phyloP scores from a whole-genome alignment of 2,888 invertebrate species.

The Gerris lacustris region DNA sequence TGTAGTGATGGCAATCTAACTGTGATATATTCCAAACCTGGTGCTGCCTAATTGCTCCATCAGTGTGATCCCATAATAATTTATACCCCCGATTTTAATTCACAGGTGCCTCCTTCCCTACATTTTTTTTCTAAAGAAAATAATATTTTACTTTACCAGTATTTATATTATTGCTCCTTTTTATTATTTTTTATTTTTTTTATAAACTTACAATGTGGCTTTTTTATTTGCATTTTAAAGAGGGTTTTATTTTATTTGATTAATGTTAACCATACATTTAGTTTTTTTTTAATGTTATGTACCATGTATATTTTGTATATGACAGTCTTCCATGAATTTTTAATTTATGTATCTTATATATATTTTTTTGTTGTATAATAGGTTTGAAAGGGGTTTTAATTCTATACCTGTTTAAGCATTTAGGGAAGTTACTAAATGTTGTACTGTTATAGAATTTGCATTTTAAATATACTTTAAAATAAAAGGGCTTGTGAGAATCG shows the following conservation, averaged over 20 bases:
- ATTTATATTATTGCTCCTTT: not conserved
- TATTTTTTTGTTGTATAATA: not conserved
- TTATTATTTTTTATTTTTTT: not conserved
- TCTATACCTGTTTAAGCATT: too few relatives aligned
- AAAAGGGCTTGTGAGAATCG: too few relatives aligned
- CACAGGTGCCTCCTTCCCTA: not conserved
- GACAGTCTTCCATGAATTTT: constrained; percentile 1
- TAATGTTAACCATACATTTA: constrained; percentile 1
- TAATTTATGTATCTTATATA: not conserved
- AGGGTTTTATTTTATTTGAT: not conserved
- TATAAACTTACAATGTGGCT: not conserved
- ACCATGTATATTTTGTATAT: not conserved
- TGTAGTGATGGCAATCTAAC: too few relatives aligned
- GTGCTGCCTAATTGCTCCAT: too few relatives aligned
- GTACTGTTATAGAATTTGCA: too few relatives aligned
- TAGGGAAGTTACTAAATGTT: too few relatives aligned
- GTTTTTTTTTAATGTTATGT: not conserved
- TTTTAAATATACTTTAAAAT: too few relatives aligned
- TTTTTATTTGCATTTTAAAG: not conserved
- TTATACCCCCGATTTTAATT: not conserved
- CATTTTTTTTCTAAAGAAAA: not conserved
- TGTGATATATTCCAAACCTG: too few relatives aligned
- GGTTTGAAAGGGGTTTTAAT: too few relatives aligned
- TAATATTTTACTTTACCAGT: constrained; percentile 1
- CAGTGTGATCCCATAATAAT: too few relatives aligned